A percentile compares a stretch with the other conserved stretches of the same genome.
These are phyloP conservation scores for Cryptotermes secundus DNA, from an alignment of 1,140 invertebrate genomes.

Conservation along the genomic window DNA sequence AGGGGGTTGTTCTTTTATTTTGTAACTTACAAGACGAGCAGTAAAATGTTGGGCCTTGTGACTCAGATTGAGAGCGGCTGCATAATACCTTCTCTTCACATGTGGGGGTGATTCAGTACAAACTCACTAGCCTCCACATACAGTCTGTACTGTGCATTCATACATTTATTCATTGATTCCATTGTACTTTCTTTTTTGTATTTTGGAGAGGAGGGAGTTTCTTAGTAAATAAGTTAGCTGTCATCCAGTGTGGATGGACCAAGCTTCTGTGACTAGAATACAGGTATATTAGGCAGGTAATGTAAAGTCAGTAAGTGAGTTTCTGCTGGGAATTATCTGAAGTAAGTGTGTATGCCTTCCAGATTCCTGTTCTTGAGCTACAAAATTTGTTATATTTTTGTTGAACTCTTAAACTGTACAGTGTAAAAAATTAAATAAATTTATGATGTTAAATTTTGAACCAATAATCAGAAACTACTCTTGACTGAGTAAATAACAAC, in stretches of 20 bases:
- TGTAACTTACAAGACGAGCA: not conserved
- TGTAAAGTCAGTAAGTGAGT: too few relatives aligned
- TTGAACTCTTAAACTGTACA: too few relatives aligned
- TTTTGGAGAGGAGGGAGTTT: not conserved
- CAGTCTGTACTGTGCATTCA: not conserved
- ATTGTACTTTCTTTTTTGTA: not conserved
- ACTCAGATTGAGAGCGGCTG: not conserved
- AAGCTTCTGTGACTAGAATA: not conserved
- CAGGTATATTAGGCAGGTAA: too few relatives aligned
- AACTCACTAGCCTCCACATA: not conserved
- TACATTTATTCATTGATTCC: not conserved
- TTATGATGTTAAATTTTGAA: too few relatives aligned
- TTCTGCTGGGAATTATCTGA: too few relatives aligned
- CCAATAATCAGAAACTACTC: too few relatives aligned
- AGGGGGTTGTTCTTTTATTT: too few relatives aligned
- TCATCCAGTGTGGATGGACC: not conserved
- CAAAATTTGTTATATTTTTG: too few relatives aligned
- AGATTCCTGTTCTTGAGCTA: too few relatives aligned
- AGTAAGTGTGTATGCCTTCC: too few relatives aligned
- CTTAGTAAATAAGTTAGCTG: not conserved
- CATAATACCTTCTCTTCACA: not conserved
- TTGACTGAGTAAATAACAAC: too few relatives aligned
- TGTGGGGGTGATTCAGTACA: not conserved
- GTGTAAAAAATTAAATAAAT: too few relatives aligned
- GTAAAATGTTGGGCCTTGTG: not conserved